Conservation (phyloP, 2,113 vertebrate genomes). For the Microtus richardsoni region DNA sequence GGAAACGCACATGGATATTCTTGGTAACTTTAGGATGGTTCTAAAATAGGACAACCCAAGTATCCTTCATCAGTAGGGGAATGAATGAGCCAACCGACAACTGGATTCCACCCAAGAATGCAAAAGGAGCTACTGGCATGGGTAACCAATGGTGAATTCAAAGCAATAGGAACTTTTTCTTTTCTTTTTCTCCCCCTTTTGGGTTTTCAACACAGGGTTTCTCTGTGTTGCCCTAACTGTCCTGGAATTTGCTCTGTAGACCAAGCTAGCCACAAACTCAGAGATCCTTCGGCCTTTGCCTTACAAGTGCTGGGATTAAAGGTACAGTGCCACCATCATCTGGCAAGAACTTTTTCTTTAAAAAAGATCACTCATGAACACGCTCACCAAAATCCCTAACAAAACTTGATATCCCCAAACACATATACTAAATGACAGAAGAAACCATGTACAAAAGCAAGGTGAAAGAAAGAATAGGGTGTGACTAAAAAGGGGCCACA, state of each 20-base stretch:
- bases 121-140: neutral
- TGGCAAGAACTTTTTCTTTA: neutral
- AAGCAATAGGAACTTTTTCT: neutral
- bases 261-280: neutral
- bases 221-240: neutral
- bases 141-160: neutral
- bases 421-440: neutral
- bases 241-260: neutral
- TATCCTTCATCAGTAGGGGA: neutral
- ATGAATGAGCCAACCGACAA: neutral
- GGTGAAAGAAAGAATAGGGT: neutral
- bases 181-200: neutral
- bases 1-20: neutral
- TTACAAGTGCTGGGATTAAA: neutral
- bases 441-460: conserved; percentile 24
- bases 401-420: neutral
- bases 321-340: neutral
- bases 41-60: conserved; percentile 6
- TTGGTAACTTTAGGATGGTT: neutral
- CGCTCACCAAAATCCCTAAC: neutral
- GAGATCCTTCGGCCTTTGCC: neutral
- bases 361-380: neutral
- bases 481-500: neutral
- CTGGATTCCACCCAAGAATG: neutral
- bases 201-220: neutral